phyloP scores from a whole-genome alignment of 2,797 vertebrate genomes.

The Tympanoctomys barrerae region DNA sequence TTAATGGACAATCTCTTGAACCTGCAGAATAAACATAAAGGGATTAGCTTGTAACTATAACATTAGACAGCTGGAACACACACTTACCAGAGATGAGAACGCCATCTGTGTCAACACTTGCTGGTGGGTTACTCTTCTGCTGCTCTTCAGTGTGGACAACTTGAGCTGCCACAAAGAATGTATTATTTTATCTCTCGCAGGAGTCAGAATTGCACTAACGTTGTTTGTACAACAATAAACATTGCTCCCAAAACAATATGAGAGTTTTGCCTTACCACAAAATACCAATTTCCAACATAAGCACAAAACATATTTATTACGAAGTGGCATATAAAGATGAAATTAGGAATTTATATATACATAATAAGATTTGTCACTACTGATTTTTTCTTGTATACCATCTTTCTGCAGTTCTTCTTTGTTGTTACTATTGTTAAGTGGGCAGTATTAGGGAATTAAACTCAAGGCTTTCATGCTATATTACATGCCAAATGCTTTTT shows the following conservation, averaged over 20 bases:
- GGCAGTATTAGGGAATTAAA: background rate
- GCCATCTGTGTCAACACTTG: background rate
- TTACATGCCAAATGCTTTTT: background rate
- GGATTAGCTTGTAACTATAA: fast-evolving
- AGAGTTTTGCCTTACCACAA: background rate
- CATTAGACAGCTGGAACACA: fast-evolving
- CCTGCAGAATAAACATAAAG: background rate
- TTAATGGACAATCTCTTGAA: background rate
- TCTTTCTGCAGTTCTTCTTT: background rate
- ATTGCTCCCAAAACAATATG: background rate
- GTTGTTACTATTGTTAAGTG: background rate
- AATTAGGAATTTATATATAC: background rate
- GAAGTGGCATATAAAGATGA: background rate
- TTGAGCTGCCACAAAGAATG: slow-evolving; percentile 52
- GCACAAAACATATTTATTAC: background rate
- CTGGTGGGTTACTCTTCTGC: background rate
- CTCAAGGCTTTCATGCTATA: background rate
- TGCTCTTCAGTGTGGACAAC: slow-evolving; percentile 25
- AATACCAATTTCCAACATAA: slow-evolving; percentile 18
- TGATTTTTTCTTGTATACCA: background rate
- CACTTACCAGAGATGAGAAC: slow-evolving; percentile 61
- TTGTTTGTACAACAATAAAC: background rate
- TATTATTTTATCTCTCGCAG: slow-evolving; percentile 8
- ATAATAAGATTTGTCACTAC: background rate
- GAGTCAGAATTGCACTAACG: background rate